A percentile compares a stretch with the other conserved stretches of the same genome.
Evolutionary conservation across 2,797 vertebrate genomes (phyloP).

Genomic region (Chelmon rostratus): DNA sequence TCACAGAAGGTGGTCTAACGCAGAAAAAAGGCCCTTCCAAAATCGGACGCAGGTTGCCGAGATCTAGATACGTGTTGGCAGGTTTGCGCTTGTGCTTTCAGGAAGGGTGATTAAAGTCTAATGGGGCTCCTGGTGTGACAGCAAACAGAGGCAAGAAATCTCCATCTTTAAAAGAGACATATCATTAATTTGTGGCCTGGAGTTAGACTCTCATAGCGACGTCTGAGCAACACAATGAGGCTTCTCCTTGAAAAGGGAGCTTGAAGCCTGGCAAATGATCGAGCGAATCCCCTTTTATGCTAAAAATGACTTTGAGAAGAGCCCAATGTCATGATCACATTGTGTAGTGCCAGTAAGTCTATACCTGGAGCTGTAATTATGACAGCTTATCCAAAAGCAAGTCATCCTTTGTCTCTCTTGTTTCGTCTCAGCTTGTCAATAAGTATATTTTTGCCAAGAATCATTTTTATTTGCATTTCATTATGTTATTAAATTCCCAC

Average conservation of each 20-base stretch:
- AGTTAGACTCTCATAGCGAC: conserved; percentile 44
- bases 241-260: conserved; percentile 33
- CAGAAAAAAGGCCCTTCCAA: conserved; percentile 41
- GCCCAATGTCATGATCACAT: conserved; percentile 46
- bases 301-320: conserved; percentile 53
- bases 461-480: conserved; percentile 20
- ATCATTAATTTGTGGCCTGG: conserved; percentile 74
- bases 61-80: conserved; percentile 44
- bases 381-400: conserved; percentile 37
- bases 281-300: conserved; percentile 23
- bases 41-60: conserved; percentile 25
- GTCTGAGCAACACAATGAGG: conserved; percentile 26
- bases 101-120: conserved; percentile 55
- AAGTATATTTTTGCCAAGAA: conserved; percentile 2
- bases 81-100: conserved; percentile 31
- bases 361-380: conserved; percentile 31
- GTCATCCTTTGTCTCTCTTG: not conserved
- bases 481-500: not conserved
- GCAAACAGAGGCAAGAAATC: conserved; percentile 55
- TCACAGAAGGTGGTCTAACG: conserved; percentile 17
- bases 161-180: conserved; percentile 54
- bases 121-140: conserved; percentile 50
- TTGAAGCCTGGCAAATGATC: conserved; percentile 27
- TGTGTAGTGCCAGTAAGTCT: not conserved
- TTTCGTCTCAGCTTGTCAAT: not conserved